Evolutionary conservation across 2,797 vertebrate genomes (phyloP).

Genomic region (Sebastes dallii): DNA sequence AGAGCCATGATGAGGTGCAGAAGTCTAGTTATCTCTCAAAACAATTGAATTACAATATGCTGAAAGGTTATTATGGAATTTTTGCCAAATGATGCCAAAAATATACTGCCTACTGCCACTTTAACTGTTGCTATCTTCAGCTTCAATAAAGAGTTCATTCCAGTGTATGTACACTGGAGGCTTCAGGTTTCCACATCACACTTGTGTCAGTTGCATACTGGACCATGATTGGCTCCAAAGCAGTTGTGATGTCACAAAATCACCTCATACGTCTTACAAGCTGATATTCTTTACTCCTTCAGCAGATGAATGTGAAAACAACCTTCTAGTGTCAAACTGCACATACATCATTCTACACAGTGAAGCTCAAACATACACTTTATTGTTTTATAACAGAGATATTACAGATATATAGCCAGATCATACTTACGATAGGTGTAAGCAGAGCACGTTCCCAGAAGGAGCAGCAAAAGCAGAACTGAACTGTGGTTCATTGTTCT

Average conservation of each 20-base stretch:
- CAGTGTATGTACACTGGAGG: too few species aligned
- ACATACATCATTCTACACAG: not conserved
- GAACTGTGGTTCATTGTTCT: slow-evolving; percentile 29
- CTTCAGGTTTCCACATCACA: too few species aligned
- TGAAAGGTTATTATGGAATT: too few species aligned
- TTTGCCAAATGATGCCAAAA: too few species aligned
- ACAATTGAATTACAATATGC: too few species aligned
- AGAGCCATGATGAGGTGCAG: too few species aligned
- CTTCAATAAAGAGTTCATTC: too few species aligned
- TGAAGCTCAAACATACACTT: not conserved
- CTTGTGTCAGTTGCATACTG: too few species aligned
- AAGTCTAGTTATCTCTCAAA: too few species aligned
- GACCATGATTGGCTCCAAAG: accelerated
- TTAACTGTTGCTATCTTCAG: too few species aligned
- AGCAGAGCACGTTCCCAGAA: not conserved
- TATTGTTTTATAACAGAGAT: not conserved
- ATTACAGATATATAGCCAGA: too few species aligned
- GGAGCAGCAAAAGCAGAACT: slow-evolving; percentile 3
- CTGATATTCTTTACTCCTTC: not conserved
- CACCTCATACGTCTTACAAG: not conserved
- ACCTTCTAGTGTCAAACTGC: not conserved
- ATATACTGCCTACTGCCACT: too few species aligned
- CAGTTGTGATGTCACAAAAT: not conserved
- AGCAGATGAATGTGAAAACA: not conserved
- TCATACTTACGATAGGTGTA: not conserved